These are phyloP conservation scores for Mythimna vitellina DNA, from an alignment of 2,888 invertebrate genomes.

Conservation along the genomic window DNA sequence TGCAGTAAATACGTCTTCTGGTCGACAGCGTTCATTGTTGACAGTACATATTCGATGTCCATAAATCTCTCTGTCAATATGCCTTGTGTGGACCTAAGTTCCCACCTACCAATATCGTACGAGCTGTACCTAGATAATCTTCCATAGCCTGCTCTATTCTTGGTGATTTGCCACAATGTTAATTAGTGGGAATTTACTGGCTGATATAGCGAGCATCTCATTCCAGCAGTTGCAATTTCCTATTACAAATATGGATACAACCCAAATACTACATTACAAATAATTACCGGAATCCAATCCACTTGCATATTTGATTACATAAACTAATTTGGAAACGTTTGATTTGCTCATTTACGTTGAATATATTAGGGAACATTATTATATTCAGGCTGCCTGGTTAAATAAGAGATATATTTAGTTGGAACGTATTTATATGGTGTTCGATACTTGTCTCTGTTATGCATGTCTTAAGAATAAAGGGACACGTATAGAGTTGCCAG, in stretches of 20 bases:
- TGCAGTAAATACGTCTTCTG: background rate
- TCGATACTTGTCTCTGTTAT: background rate
- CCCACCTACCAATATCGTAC: background rate
- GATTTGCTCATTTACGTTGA: slow-evolving; percentile 60
- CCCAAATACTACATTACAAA: slow-evolving; percentile 22
- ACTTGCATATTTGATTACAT: slow-evolving; percentile 61
- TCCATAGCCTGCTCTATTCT: background rate
- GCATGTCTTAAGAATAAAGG: background rate
- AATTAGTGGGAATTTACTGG: background rate
- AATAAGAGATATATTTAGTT: background rate
- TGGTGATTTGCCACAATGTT: background rate
- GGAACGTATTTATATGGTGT: background rate
- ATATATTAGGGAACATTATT: slow-evolving; percentile 41
- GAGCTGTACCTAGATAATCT: background rate
- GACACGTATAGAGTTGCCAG: background rate
- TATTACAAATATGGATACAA: slow-evolving; percentile 12
- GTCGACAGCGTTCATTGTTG: background rate
- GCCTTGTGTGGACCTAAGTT: background rate
- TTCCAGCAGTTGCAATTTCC: background rate
- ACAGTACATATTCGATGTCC: slow-evolving; percentile 3
- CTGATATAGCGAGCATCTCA: slow-evolving; percentile 11
- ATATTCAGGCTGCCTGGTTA: background rate
- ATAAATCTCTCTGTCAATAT: slow-evolving; percentile 4
- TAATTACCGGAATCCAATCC: slow-evolving; percentile 33
- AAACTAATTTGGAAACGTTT: slow-evolving; percentile 57